These are phyloP conservation scores for Hyppa rectilinea DNA, from an alignment of 2,888 invertebrate species.

Conservation along the genomic window DNA sequence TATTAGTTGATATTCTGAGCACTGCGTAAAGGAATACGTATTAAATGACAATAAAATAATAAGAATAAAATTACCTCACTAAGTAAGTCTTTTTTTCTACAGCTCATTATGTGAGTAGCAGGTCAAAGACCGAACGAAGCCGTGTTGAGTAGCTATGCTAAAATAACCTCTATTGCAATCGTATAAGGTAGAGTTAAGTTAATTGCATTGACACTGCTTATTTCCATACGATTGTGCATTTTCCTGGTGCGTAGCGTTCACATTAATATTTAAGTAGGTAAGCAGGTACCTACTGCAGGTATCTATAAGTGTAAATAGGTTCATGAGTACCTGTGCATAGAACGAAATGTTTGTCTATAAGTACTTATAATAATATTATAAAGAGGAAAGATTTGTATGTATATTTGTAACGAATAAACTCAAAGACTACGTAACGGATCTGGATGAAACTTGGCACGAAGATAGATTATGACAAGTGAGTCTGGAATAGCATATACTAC, in stretches of 20 bases:
- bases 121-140: constrained; percentile 55
- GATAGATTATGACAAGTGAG: no score
- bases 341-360: no score
- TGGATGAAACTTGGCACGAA: no score
- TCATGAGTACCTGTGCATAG: not conserved
- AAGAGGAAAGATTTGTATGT: no score
- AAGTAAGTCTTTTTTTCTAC: not conserved
- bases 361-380: no score
- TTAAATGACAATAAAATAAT: not conserved
- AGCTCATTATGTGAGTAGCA: constrained; percentile 1
- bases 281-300: no score
- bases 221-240: constrained; percentile 43
- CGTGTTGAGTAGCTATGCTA: constrained; percentile 23
- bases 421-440: no score
- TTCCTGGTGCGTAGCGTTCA: constrained; percentile 25
- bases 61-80: not conserved
- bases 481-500: no score
- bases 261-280: not conserved
- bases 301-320: not conserved
- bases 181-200: constrained; percentile 16
- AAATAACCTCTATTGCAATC: constrained; percentile 24
- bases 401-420: no score
- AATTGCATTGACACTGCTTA: constrained; percentile 49
- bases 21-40: not conserved
- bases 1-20: no score